Base-by-base conservation (phyloP, 1,140 invertebrate species). In the Stegodyphus mimosarum region DNA sequence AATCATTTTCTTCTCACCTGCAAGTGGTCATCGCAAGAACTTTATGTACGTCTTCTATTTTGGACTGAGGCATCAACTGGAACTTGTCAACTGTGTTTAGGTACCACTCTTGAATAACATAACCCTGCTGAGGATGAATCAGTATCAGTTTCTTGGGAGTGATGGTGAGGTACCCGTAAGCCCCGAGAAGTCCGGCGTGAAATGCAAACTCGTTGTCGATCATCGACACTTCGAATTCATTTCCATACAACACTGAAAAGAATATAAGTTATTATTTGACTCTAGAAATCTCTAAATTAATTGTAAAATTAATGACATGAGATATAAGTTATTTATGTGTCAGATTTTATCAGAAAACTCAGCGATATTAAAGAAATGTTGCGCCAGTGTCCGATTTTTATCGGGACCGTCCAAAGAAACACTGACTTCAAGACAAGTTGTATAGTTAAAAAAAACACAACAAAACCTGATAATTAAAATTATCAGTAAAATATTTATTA, bases 101-200 rank as follows among this genome's bases (percentile, higher is more conserved):
- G 33, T 87, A 85, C 88, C 88, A 88, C 51, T 88, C 88, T 49
- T 88, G 86, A 15, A 88, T 77, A 6, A 88, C 85, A 63, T 87
- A 69, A 6, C 83, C 86, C 13, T 78, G 86, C 10, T 88, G 78
- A 7, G 84, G 74, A 71, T 87, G 77, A 0, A 74, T 52, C 5
- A 88, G 67, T 10, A 86, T 85, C 33, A 88, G 48, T 48, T 88
- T 88, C 13, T 73, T 85, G 6, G 55, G 64, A 6, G 84, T 78
- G 60, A 87, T 60, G 3, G 74, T 52, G 33, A 88, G 18, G 60
- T 88, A 78, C 0, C 88, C 88, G 60, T 88, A 88, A 10, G 53
- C 66, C 11, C 88, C 88, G 33, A 88, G 49, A 4, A 88, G 74
- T 17, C 87, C 88, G 4, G 84, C 63, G 11, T 60, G 71, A 49